Percentiles rank a stretch among this genome's conserved stretches.
Conservation (phyloP, 1,140 invertebrate genomes). For the Dryas iulia region DNA sequence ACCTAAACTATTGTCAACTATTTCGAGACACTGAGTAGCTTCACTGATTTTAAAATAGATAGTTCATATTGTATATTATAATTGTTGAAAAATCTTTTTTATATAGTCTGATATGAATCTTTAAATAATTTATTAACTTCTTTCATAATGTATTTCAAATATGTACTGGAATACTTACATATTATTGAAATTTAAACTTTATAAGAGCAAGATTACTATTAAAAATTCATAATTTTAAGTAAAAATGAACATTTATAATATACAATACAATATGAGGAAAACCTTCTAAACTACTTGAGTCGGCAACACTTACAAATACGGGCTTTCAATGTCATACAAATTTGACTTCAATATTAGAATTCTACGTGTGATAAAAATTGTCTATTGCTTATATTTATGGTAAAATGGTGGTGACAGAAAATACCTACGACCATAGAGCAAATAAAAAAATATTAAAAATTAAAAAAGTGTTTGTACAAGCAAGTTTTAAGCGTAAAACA, state of each 20-base stretch:
- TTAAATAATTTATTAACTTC: no score
- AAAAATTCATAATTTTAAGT: no score
- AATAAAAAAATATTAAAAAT: background rate
- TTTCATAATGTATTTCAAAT: no score
- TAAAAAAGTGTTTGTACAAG: background rate
- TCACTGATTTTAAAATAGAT: constrained; percentile 11
- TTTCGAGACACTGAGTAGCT: constrained; percentile 3
- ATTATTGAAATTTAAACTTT: no score
- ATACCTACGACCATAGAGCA: background rate
- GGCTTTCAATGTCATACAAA: background rate
- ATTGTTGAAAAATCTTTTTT: background rate
- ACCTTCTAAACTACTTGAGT: background rate
- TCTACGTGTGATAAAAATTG: background rate
- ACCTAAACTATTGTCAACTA: constrained; percentile 19
- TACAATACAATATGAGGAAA: constrained; percentile 7
- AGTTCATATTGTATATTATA: constrained; percentile 19
- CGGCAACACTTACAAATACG: constrained; percentile 5
- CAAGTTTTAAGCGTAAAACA: background rate
- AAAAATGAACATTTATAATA: constrained; percentile 11
- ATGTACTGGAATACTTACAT: no score
- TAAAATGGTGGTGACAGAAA: background rate
- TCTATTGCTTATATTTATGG: background rate
- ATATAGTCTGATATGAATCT: no score
- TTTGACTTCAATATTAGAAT: background rate
- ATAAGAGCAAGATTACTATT: no score